A percentile compares a stretch with the other conserved stretches of the same genome.
Evolutionary conservation across 2,113 vertebrate genomes (phyloP).

Genomic region (Pogonocichla stellata): DNA sequence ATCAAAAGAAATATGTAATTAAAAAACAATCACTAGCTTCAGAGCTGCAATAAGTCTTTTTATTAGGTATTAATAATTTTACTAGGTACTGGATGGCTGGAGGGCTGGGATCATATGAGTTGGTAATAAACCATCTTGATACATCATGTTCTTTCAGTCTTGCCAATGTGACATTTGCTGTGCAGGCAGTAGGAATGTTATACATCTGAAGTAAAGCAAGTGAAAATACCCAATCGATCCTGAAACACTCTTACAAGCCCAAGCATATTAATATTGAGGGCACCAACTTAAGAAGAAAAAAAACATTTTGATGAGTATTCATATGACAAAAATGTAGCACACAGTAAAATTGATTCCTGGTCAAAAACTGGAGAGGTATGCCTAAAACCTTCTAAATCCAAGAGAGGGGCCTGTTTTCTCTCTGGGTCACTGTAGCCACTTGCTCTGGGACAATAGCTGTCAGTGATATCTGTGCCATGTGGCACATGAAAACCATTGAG

Average conservation of each 20-base stretch:
- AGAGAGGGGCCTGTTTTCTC: neutral
- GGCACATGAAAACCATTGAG: neutral
- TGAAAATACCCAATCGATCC: neutral
- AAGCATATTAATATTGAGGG: neutral
- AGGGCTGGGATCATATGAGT: conserved; percentile 14
- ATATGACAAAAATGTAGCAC: neutral
- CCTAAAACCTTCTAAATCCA: neutral
- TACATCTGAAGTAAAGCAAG: conserved; percentile 16
- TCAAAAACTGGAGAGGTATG: neutral
- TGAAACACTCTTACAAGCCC: neutral
- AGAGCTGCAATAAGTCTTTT: conserved; percentile 61
- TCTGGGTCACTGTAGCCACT: neutral
- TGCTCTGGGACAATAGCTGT: neutral
- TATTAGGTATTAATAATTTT: conserved; percentile 71
- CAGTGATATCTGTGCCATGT: neutral
- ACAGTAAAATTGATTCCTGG: neutral
- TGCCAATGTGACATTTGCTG: conserved; percentile 40
- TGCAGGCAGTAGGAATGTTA: conserved; percentile 15
- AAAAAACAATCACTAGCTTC: conserved; percentile 67
- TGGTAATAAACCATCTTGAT: conserved; percentile 62
- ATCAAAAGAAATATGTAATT: conserved; percentile 72
- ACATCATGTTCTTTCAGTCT: conserved; percentile 37
- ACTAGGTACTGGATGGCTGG: conserved; percentile 45
- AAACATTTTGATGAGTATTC: neutral
- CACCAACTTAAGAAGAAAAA: neutral